Conservation (phyloP, 2,797 vertebrate genomes). For the Premnoplex brunnescens region DNA sequence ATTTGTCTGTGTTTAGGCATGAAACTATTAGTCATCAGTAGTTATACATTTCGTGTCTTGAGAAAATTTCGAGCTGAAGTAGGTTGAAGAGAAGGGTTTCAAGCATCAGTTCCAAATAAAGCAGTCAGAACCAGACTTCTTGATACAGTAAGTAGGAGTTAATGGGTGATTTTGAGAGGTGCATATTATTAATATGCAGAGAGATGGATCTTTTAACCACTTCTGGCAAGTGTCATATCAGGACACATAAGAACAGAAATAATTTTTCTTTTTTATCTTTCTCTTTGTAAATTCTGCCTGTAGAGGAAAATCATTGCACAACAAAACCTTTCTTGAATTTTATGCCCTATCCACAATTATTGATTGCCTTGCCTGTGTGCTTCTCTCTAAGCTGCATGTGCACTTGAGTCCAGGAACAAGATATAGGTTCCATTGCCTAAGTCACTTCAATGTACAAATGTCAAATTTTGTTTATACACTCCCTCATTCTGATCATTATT, state of each 20-base stretch:
- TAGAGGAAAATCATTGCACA: neutral
- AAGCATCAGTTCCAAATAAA: neutral
- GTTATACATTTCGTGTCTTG: neutral
- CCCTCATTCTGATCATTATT: neutral
- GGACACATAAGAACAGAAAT: neutral
- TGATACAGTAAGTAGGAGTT: slow-evolving; percentile 5
- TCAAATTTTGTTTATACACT: neutral
- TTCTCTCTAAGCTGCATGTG: neutral
- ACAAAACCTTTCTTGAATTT: neutral
- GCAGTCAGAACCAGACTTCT: slow-evolving; percentile 23
- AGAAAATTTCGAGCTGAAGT: slow-evolving; percentile 13
- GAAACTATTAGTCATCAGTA: neutral
- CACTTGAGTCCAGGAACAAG: neutral
- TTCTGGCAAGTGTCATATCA: neutral
- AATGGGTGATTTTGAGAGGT: neutral
- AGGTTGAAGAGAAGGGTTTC: neutral
- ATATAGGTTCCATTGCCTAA: neutral
- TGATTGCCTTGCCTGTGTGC: neutral
- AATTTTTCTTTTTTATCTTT: neutral
- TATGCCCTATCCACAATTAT: neutral
- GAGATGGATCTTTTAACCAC: neutral
- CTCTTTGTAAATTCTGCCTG: neutral
- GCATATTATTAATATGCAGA: neutral
- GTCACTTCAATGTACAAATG: accelerated
- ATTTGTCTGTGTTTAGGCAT: neutral